phyloP scores from a whole-genome alignment of 2,888 invertebrate genomes.

The Melipona bicolor region DNA sequence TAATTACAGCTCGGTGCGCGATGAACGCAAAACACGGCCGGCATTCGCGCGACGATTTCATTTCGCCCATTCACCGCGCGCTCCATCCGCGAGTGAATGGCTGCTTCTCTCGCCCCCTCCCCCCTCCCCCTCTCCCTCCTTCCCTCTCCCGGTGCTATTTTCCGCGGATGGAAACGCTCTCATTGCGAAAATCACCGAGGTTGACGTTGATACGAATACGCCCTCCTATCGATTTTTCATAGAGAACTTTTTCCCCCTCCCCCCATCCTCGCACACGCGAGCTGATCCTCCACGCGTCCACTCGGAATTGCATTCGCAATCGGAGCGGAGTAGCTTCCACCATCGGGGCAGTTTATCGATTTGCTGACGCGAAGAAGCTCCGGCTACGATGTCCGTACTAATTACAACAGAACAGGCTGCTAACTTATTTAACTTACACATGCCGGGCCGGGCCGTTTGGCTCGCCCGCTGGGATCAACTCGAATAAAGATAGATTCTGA shows the following conservation, averaged over 20 bases:
- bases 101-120: not conserved
- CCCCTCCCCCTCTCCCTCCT: no score
- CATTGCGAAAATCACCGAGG: not conserved
- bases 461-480: constrained; percentile 38
- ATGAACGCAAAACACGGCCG: constrained; percentile 14
- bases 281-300: no score
- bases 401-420: constrained; percentile 62
- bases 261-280: not conserved
- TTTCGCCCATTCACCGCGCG: constrained; percentile 1
- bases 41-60: constrained; percentile 25
- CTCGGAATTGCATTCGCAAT: constrained; percentile 5
- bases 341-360: constrained; percentile 56
- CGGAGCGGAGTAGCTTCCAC: constrained; percentile 25
- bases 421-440: constrained; percentile 67
- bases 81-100: constrained; percentile 4
- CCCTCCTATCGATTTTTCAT: constrained; percentile 8
- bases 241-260: no score
- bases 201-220: constrained; percentile 6
- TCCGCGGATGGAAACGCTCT: not conserved
- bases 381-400: constrained; percentile 55
- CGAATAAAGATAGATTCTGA: constrained; percentile 58
- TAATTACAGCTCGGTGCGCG: constrained; percentile 43
- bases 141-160: not conserved
- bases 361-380: constrained; percentile 50
- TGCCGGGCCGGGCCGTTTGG: constrained; percentile 10